phyloP scores from a whole-genome alignment of 2,113 vertebrate genomes.

The Myxocyprinus asiaticus region DNA sequence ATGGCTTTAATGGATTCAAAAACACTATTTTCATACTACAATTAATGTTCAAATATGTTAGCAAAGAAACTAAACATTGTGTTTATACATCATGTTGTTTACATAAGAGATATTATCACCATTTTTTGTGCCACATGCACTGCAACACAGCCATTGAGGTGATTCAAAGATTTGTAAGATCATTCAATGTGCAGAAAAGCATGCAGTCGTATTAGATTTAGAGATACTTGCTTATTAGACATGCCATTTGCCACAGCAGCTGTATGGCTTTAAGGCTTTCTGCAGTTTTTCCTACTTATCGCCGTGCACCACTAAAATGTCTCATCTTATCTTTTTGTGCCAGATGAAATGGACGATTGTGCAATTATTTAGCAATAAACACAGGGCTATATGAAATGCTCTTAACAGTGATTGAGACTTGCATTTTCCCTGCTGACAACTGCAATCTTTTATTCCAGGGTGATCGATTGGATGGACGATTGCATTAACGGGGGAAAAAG shows the following conservation, averaged over 20 bases:
- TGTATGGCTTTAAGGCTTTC: background rate
- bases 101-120: too few species aligned
- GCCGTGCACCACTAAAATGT: conserved; percentile 38
- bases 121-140: too few species aligned
- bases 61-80: background rate
- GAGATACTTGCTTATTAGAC: conserved; percentile 11
- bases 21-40: background rate
- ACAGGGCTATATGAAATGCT: conserved; percentile 48
- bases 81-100: too few species aligned
- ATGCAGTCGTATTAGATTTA: background rate
- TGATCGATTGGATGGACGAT: conserved; percentile 47
- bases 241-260: conserved; percentile 4
- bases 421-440: conserved; percentile 41
- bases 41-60: conserved; percentile 1
- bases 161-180: too few species aligned
- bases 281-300: conserved; percentile 37
- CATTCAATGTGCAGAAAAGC: background rate
- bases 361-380: conserved; percentile 52
- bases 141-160: too few species aligned
- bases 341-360: conserved; percentile 39
- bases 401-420: conserved; percentile 42
- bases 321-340: conserved; percentile 40
- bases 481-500: conserved; percentile 28
- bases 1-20: background rate
- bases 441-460: conserved; percentile 60